Conservation (phyloP, 2,113 vertebrate species). For the Campylorhamphus procurvoides region DNA sequence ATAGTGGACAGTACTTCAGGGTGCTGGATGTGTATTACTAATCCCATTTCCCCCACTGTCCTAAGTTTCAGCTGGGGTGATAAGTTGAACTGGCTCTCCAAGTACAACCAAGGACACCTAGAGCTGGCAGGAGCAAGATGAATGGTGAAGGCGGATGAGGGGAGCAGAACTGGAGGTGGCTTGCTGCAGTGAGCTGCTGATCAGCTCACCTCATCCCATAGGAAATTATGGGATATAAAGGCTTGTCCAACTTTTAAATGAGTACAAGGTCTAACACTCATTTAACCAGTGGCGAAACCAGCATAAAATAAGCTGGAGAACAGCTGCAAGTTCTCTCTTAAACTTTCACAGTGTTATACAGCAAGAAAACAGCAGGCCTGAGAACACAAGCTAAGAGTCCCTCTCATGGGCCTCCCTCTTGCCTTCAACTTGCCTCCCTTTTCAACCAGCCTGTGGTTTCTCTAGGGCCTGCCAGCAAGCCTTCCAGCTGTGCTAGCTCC, state of each 20-base stretch:
- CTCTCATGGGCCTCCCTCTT: background rate
- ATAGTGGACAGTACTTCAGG: background rate
- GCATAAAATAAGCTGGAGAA: background rate
- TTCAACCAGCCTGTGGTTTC: conserved; percentile 2
- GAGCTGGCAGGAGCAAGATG: background rate
- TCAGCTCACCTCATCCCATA: background rate
- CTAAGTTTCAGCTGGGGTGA: background rate
- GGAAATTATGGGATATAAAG: background rate
- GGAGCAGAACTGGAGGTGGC: background rate
- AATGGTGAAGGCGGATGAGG: background rate
- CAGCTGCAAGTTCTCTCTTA: background rate
- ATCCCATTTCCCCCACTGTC: background rate
- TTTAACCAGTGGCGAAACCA: background rate
- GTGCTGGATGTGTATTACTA: background rate
- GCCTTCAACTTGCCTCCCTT: background rate
- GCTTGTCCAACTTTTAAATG: background rate
- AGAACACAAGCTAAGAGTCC: background rate
- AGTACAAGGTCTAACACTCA: background rate
- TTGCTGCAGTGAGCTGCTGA: background rate
- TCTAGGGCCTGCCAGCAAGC: background rate
- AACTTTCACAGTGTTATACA: background rate
- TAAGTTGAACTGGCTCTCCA: background rate
- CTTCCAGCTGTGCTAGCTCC: conserved; percentile 26
- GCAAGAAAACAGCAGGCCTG: background rate
- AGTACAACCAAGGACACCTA: background rate